phyloP scores from a whole-genome alignment of 2,888 invertebrate genomes.

The Tridacna crocea region DNA sequence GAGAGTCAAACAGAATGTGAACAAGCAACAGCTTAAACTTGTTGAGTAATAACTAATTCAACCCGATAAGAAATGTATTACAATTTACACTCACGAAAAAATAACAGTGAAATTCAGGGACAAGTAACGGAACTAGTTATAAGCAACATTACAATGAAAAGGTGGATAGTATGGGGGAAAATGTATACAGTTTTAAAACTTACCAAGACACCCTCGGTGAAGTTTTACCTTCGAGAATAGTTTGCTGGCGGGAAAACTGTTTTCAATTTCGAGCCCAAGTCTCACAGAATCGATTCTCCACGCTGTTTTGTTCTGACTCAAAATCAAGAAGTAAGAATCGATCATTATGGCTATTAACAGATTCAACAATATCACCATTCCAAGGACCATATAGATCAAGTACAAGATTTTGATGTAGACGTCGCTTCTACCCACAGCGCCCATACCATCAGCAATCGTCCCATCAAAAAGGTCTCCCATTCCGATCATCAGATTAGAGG shows the following conservation, averaged over 20 bases:
- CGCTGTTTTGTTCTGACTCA: slow-evolving; percentile 69
- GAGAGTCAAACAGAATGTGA: no score
- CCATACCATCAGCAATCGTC: slow-evolving; percentile 45
- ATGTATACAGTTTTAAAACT: background rate
- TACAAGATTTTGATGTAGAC: slow-evolving; percentile 72
- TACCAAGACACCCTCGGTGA: slow-evolving; percentile 13
- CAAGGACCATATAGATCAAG: slow-evolving; percentile 76
- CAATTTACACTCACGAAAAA: no score
- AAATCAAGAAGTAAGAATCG: slow-evolving; percentile 74
- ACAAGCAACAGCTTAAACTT: no score
- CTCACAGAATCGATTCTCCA: slow-evolving; percentile 80
- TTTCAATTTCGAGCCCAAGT: slow-evolving; percentile 76
- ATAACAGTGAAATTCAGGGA: no score
- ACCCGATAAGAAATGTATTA: no score
- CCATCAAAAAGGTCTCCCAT: slow-evolving; percentile 72
- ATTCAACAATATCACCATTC: slow-evolving; percentile 75
- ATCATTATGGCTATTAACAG: slow-evolving; percentile 80
- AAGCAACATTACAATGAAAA: no score
- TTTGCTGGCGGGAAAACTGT: slow-evolving; percentile 38
- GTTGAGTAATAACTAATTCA: no score
- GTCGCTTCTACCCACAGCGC: slow-evolving; percentile 55
- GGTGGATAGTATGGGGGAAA: no score
- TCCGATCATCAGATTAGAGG: slow-evolving; percentile 82
- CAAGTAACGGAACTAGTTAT: no score
- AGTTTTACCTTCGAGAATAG: slow-evolving; percentile 32